Evolutionary conservation across 2,797 vertebrate species (phyloP).

Genomic region (Furcifer pardalis): DNA sequence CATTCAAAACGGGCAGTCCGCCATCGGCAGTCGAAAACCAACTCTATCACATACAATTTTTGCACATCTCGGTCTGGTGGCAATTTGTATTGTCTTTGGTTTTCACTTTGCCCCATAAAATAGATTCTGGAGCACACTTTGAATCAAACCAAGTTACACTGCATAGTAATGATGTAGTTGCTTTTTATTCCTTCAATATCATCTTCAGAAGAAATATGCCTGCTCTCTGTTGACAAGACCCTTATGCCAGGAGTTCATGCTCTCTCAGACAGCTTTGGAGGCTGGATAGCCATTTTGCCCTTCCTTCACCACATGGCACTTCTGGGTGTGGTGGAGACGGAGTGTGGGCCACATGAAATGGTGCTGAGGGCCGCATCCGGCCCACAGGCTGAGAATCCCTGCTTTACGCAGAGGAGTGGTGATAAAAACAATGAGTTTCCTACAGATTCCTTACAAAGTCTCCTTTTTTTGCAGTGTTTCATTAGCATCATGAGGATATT

Average conservation of each 20-base stretch:
- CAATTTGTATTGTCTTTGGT: background rate
- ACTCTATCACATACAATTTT: background rate
- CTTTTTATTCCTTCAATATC: background rate
- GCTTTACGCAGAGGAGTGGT: background rate
- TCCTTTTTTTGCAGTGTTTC: background rate
- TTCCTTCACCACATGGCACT: too few species aligned
- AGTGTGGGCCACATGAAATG: too few species aligned
- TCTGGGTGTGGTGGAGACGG: too few species aligned
- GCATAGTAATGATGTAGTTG: background rate
- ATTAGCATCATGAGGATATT: background rate
- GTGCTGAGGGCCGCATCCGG: too few species aligned
- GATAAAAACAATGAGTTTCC: background rate
- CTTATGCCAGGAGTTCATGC: too few species aligned
- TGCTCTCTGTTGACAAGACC: background rate
- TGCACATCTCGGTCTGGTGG: background rate
- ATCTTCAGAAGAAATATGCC: background rate
- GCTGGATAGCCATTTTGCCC: too few species aligned
- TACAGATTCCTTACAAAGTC: background rate
- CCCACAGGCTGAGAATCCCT: too few species aligned
- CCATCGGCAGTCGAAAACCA: background rate
- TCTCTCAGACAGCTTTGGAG: too few species aligned
- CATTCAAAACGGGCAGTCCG: background rate
- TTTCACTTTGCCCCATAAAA: background rate
- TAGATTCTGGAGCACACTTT: background rate
- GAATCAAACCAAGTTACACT: background rate